Base-by-base conservation (phyloP, 2,113 vertebrate genomes). In the Prunella fulvescens region DNA sequence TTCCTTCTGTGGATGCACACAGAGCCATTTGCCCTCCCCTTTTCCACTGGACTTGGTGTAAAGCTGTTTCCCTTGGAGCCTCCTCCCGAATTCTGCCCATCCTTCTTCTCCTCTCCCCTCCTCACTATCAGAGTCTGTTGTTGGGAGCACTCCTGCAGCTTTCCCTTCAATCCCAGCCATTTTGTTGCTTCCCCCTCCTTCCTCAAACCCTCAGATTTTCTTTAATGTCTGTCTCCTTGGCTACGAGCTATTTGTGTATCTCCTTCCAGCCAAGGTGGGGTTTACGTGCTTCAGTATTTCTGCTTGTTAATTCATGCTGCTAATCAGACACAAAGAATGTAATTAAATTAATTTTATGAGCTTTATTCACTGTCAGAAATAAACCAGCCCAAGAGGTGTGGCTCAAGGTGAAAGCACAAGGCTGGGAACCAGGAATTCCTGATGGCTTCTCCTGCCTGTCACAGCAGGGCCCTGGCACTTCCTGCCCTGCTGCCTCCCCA, bases 181-280 rank as follows among this genome's bases (percentile, higher is more conserved):
- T 83, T 42, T 31, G 8, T 25, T 35, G 1, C 31, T 79, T 31
- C 54, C 25, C 70, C 16, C 53, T 62, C 31, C 80, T 66, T 66
- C 72, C 80, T 42, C 53, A 81, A 86, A 48, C 66, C 11, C 60
- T 54, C 2, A 0, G 54, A 4, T 83, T 90, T 74, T 29, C 90
- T 96, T 96, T 93, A 56, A 89, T 74, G 84, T 90, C 91, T 15
- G 80, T 89, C 95, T 90, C 92, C 93, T 65, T 95, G 73, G 72
- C 84, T 94, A 71, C 57, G 5, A 84, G 17, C 72, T 88, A 85
- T 97, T 96, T 95, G 95, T 82, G 92, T 93, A 71, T 77, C 54
- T 94, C 97, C 96, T 98, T 95, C 95, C 92, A 95, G 97, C 94
- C 96, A 90, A 96, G 97, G 97, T 97, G 95, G 97, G 96, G 97